Percentiles rank a stretch among this genome's conserved stretches.
These are phyloP conservation scores for Brachypalpus laphriformis DNA, from an alignment of 2,888 invertebrate genomes.

Conservation along the genomic window DNA sequence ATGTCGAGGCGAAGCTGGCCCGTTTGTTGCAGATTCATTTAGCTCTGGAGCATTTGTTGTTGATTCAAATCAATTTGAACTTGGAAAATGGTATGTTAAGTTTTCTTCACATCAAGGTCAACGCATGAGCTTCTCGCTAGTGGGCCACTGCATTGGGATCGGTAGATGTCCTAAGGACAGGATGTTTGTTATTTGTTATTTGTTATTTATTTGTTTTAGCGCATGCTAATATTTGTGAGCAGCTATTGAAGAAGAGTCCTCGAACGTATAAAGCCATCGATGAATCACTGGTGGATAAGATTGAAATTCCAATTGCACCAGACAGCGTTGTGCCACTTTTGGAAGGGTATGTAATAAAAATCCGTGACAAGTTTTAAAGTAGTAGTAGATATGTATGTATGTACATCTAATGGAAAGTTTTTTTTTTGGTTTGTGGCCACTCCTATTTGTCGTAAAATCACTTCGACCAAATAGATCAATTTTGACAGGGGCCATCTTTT, in stretches of 20 bases:
- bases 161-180: too few relatives aligned
- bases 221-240: slow-evolving; percentile 78
- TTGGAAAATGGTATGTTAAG: slow-evolving; percentile 78
- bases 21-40: slow-evolving; percentile 81
- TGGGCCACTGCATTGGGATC: too few relatives aligned
- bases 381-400: too few relatives aligned
- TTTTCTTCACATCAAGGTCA: too few relatives aligned
- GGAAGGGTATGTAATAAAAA: slow-evolving; percentile 76
- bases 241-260: slow-evolving; percentile 78
- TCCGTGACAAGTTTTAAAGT: too few relatives aligned
- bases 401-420: too few relatives aligned
- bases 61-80: slow-evolving; percentile 81
- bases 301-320: slow-evolving; percentile 79
- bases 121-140: too few relatives aligned
- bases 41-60: slow-evolving; percentile 80
- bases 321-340: slow-evolving; percentile 79
- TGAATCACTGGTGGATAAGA: slow-evolving; percentile 78
- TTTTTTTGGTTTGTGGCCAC: too few relatives aligned
- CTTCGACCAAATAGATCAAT: too few relatives aligned
- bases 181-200: too few relatives aligned
- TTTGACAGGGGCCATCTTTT: too few relatives aligned
- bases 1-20: slow-evolving; percentile 78
- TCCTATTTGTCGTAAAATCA: too few relatives aligned
- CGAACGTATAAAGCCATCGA: slow-evolving; percentile 76
- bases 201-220: slow-evolving; percentile 75